Base-by-base conservation (phyloP, 1,140 invertebrate genomes). In the Delia radicum region DNA sequence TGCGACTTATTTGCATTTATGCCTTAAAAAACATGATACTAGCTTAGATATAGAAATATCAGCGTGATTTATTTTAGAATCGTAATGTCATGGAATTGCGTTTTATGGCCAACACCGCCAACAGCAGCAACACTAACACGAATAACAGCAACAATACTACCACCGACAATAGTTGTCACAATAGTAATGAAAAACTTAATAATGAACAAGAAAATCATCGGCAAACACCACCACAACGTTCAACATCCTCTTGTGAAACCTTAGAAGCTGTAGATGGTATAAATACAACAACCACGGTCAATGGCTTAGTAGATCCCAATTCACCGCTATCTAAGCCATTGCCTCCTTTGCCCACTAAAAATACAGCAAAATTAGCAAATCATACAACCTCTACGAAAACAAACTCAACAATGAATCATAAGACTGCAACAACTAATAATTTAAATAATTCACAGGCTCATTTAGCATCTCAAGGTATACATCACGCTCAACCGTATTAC, bases 41-140 rank as follows among this genome's bases (percentile, higher is more conserved):
- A 78, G 77, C 71, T 78, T 76, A 78, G 75, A 76, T 76, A 76
- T 73, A 76, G 75, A 78, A 76, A 73, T 76, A 76, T 76, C 61
- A 67, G 75, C 75, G 78, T 83, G 77, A 80, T 77, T 78, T 82
- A 78, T 86, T 86, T 74, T 82, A 86, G 84, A 86, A 86, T 80
- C 84, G 84, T 75, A 86, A 86, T 71, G 84, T 86, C 21, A 86
- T 86, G 84, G 84, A 86, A 82, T 81, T 86, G 65, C 84, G 84
- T 31, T 86, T 86, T 72, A 76, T 86, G 79, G 83, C 46, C 46
- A 77, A 71, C 73, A 62, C 21, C 82, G 29, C 79, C 78, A 2
- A 21, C 74, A 18, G 12, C 27, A 18, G 18, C n/a, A 26, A 6
- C 71, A 55, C 31, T 15, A 75, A 73, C 78, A 37, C 33, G 5